phyloP scores from a whole-genome alignment of 2,797 vertebrate species.

The Sebastes umbrosus region DNA sequence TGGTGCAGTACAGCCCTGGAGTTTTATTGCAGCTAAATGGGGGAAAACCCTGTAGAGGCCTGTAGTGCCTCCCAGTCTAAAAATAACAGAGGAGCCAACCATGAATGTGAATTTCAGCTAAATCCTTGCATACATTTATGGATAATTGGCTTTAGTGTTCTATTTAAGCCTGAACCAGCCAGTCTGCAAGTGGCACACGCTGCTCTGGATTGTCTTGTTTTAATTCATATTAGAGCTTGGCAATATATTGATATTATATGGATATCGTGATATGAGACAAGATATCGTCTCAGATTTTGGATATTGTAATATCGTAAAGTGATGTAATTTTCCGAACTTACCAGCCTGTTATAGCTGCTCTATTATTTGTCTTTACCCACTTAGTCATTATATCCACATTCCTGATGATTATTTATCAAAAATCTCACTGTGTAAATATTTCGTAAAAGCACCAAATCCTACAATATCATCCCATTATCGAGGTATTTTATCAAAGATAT shows the following conservation, averaged over 20 bases:
- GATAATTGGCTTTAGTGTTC: slow-evolving; percentile 6
- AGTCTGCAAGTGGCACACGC: neutral
- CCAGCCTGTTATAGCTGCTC: no score
- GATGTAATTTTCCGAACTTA: no score
- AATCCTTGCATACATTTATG: slow-evolving; percentile 7
- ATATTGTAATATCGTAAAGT: no score
- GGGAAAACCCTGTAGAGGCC: neutral
- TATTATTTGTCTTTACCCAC: no score
- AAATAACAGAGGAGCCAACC: slow-evolving; percentile 3
- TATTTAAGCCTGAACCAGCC: neutral
- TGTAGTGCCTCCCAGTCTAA: neutral
- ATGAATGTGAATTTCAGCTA: slow-evolving; percentile 20
- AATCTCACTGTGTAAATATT: no score
- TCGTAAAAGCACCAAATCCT: no score
- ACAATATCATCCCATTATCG: no score
- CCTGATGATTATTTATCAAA: no score
- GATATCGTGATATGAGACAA: no score
- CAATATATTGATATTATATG: neutral
- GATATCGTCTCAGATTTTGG: no score
- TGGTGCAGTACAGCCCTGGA: slow-evolving; percentile 7
- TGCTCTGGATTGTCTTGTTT: neutral
- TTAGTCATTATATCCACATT: no score
- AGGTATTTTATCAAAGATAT: no score
- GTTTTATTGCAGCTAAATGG: neutral
- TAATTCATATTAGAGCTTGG: neutral